Evolutionary conservation across 2,888 invertebrate species (phyloP).

Genomic region (Tuta absoluta): DNA sequence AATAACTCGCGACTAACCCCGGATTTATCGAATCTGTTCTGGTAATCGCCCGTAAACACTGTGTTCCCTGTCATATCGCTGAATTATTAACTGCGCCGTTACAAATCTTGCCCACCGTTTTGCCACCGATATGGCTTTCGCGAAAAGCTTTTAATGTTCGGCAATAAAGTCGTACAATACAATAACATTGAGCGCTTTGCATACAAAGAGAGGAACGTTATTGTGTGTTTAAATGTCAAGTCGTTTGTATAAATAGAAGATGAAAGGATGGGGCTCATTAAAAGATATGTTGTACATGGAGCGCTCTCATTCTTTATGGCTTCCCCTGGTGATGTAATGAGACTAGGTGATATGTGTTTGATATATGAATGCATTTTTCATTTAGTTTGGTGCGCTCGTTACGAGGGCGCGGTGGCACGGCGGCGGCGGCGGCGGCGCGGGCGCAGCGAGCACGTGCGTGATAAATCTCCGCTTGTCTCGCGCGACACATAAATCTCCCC

Average conservation of each 20-base stretch:
- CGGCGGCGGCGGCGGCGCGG: slow-evolving; percentile 40
- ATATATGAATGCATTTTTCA: slow-evolving; percentile 26
- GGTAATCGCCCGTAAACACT: slow-evolving; percentile 19
- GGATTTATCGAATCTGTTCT: slow-evolving; percentile 22
- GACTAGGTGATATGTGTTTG: slow-evolving; percentile 19
- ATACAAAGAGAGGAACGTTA: slow-evolving; percentile 9
- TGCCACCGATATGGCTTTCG: slow-evolving; percentile 17
- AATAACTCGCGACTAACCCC: slow-evolving; percentile 16
- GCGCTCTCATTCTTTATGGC: slow-evolving; percentile 15
- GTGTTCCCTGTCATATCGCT: slow-evolving; percentile 10
- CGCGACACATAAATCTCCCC: slow-evolving; percentile 45
- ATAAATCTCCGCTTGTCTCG: slow-evolving; percentile 47
- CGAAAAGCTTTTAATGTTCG: slow-evolving; percentile 8
- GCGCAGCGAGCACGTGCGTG: slow-evolving; percentile 36
- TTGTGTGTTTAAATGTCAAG: neutral
- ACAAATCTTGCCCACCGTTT: slow-evolving; percentile 12
- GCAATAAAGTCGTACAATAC: slow-evolving; percentile 11
- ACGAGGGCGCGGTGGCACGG: slow-evolving; percentile 20
- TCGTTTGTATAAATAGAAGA: slow-evolving; percentile 17
- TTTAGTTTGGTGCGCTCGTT: slow-evolving; percentile 24
- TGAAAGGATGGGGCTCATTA: slow-evolving; percentile 21
- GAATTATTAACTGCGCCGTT: slow-evolving; percentile 16
- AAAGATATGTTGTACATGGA: slow-evolving; percentile 9
- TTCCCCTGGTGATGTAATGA: slow-evolving; percentile 18
- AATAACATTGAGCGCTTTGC: slow-evolving; percentile 3